Evolutionary conservation across 1,140 invertebrate species (phyloP), one percentile per base, ranked within the genome.

Genomic region (Conopomorpha cramerella): DNA sequence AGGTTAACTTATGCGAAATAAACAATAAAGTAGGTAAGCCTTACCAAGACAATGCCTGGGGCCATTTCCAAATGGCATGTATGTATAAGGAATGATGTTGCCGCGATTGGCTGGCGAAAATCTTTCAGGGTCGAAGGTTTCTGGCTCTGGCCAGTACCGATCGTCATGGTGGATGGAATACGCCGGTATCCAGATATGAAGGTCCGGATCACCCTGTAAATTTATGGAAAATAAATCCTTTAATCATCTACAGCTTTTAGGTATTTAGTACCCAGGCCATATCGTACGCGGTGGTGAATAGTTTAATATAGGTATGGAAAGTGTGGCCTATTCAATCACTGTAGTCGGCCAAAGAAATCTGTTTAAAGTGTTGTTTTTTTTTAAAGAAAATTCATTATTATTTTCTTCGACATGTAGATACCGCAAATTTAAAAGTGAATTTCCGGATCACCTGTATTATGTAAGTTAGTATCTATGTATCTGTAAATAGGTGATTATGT

Each of bases 21-120:
- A n/a, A n/a, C n/a, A n/a, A n/a, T n/a, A n/a, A n/a, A n/a, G n/a
- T 23, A 23, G 19, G 10, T 6, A 23, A 23, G 19, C 19, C 50
- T 36, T 39, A 43, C 78, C 81, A 18, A 82, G 63, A 38, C 81
- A 83, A 38, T 70, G 72, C 33, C 80, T 49, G 0, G 79, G 79
- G 14, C 81, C 81, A 6, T 49, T 53, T 2, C 81, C 80, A 39
- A 83, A 83, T 0, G 81, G 79, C 43, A 82, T 41, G 42, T 63
- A 83, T 2, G 60, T 49, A 28, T 56, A 76, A 1, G 59, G 70
- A 10, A 45, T 34, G 17, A 61, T 49, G 1, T 57, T 43, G 3
- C 41, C 30, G n/a, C 46, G 53, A 36, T 64, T 56, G 14, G 63
- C 47, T 4, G 55, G 46, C 2, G 55, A 39, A 40, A 74, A 79